Base-by-base conservation (phyloP, 2,113 vertebrate species). In the Mohoua ochrocephala region DNA sequence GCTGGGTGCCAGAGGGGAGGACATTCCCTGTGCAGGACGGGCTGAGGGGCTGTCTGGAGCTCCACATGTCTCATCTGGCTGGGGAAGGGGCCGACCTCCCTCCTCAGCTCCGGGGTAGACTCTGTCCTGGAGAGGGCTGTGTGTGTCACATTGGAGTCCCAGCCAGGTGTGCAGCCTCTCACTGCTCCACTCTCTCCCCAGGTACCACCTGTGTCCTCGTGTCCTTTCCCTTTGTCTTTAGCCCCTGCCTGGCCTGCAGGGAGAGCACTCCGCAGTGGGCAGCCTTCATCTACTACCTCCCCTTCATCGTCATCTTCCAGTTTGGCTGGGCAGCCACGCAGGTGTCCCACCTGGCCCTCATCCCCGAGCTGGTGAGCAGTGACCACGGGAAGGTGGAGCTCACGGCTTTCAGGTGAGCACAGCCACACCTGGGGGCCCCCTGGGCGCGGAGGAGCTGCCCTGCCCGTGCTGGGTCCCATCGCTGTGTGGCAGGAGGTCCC, bases 271-370 rank as follows among this genome's bases (percentile, higher is more conserved):
- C 99, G 0, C 98, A 99, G 93, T 99, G 98, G 98, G 99, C 96
- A 6, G 98, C 98, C 26, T 78, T 99, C 30, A 54, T 98, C 84
- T 99, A 99, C 98, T 99, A 99, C 19, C 93, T 97, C 35, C 99
- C 99, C 3, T 99, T 99, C 97, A 98, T 99, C 35, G 11, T 99
- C 79, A 87, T 99, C 96, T 99, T 99, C 95, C 99, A 99, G 97
- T 99, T 99, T 0, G 99, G 99, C 91, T 99, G 99, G 99, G 99
- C 99, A 0, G 99, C 99, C 71, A 99, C 98, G 0, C 99, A 99
- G 98, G 98, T 99, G 91, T 99, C 99, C 10, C 99, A 99, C 96
- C 98, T 99, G 64, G 99, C 99, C 6, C 99, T 99, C 91, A 99
- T 99, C 57, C 99, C 99, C 0, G 99, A 99, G 97, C 98, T 99